A percentile compares a stretch with the other conserved stretches of the same genome.
Conservation (phyloP, 2,113 vertebrate genomes). For the Triplophysa siluroides region DNA sequence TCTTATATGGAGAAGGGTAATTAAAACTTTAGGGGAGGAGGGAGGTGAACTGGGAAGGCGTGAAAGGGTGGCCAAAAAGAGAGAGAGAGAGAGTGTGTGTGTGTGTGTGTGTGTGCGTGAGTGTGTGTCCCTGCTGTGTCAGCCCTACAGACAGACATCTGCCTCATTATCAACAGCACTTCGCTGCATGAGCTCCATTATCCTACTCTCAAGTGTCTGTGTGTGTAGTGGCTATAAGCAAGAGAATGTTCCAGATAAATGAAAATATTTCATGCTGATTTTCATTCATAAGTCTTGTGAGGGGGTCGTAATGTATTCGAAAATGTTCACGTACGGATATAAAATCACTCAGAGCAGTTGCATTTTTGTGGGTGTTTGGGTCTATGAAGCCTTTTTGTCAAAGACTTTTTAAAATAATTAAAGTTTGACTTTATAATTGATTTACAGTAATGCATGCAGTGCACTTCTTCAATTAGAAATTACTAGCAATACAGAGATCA, state of each 20-base stretch:
- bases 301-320: background rate
- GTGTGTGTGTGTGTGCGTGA: slow-evolving; percentile 42
- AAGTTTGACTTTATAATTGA: background rate
- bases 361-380: background rate
- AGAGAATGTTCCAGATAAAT: slow-evolving; percentile 28
- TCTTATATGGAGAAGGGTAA: slow-evolving; percentile 57
- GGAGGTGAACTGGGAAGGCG: slow-evolving; percentile 38
- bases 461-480: background rate
- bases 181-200: slow-evolving; percentile 50
- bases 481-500: background rate
- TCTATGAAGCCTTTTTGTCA: background rate
- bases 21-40: slow-evolving; percentile 54
- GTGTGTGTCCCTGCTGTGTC: slow-evolving; percentile 54
- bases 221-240: slow-evolving; percentile 26
- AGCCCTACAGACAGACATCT: slow-evolving; percentile 58
- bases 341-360: background rate
- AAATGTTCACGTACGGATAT: background rate
- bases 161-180: slow-evolving; percentile 60
- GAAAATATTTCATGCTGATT: slow-evolving; percentile 29
- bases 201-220: slow-evolving; percentile 36
- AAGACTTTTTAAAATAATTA: background rate
- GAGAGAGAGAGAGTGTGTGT: background rate
- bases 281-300: background rate
- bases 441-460: background rate
- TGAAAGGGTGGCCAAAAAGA: slow-evolving; percentile 27